Percentiles rank a stretch among this genome's conserved stretches.
These are phyloP conservation scores for Eupithecia subfuscata DNA, from an alignment of 2,888 invertebrate species.

Conservation along the genomic window DNA sequence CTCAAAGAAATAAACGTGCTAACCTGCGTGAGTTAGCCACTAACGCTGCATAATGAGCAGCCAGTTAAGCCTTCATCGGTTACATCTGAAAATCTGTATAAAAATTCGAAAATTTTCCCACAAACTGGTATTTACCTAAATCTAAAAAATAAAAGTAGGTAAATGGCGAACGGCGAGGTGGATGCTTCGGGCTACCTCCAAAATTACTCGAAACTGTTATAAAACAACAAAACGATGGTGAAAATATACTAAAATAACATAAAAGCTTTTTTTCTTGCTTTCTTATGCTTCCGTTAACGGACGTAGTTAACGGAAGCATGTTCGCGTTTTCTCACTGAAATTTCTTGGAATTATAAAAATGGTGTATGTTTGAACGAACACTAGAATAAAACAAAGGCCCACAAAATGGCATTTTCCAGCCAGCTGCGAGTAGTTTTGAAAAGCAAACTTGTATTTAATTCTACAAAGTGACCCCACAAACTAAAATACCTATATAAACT, in stretches of 20 bases:
- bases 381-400: not conserved
- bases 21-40: no score
- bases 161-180: not conserved
- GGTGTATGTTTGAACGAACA: not conserved
- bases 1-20: no score
- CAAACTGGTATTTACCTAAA: not conserved
- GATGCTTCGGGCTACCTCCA: not conserved
- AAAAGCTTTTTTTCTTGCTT: no score
- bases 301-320: not conserved
- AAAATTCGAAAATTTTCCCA: not conserved
- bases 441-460: not conserved
- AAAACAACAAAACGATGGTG: not conserved
- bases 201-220: not conserved
- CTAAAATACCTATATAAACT: conserved; percentile 7
- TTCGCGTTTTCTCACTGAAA: not conserved
- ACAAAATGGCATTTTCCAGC: not conserved
- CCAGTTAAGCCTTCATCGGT: not conserved
- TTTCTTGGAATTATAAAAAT: not conserved
- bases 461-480: not conserved
- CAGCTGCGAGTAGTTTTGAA: not conserved
- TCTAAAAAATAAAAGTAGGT: not conserved
- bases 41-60: no score
- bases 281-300: no score
- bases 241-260: no score
- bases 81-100: not conserved